Conservation (phyloP, 2,797 vertebrate species). For the Coilia nasus region DNA sequence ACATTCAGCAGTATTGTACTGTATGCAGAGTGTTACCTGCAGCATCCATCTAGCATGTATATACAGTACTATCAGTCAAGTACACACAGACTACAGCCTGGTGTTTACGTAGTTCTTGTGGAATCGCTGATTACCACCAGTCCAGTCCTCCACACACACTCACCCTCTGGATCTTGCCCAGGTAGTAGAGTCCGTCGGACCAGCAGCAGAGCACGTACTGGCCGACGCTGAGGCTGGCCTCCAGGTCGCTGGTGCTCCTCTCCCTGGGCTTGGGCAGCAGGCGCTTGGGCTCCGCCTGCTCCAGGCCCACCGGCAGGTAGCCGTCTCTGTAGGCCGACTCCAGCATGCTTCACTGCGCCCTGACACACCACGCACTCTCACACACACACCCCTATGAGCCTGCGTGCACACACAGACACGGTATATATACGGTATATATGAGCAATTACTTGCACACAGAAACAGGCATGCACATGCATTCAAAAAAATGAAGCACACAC, state of each 20-base stretch:
- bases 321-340: slow-evolving; percentile 72
- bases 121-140: too few relatives aligned
- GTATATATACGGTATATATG: not conserved
- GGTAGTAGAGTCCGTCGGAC: slow-evolving; percentile 95
- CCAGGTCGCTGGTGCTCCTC: slow-evolving; percentile 69
- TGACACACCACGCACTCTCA: slow-evolving; percentile 57
- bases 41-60: too few relatives aligned
- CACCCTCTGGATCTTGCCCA: slow-evolving; percentile 94
- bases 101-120: too few relatives aligned
- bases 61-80: too few relatives aligned
- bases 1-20: too few relatives aligned
- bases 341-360: slow-evolving; percentile 70
- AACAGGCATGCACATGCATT: not conserved
- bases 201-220: slow-evolving; percentile 94
- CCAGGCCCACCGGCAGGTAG: slow-evolving; percentile 67
- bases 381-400: too few relatives aligned
- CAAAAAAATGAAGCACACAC: not conserved
- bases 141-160: slow-evolving; percentile 68
- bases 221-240: slow-evolving; percentile 82
- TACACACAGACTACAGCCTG: too few relatives aligned
- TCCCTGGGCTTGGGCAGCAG: slow-evolving; percentile 50
- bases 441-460: not conserved
- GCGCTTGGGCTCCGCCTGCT: slow-evolving; percentile 57
- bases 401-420: not conserved
- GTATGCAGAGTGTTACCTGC: too few relatives aligned